These are phyloP conservation scores for Myotis vivesi DNA, from an alignment of 2,797 vertebrate genomes.

Conservation along the genomic window DNA sequence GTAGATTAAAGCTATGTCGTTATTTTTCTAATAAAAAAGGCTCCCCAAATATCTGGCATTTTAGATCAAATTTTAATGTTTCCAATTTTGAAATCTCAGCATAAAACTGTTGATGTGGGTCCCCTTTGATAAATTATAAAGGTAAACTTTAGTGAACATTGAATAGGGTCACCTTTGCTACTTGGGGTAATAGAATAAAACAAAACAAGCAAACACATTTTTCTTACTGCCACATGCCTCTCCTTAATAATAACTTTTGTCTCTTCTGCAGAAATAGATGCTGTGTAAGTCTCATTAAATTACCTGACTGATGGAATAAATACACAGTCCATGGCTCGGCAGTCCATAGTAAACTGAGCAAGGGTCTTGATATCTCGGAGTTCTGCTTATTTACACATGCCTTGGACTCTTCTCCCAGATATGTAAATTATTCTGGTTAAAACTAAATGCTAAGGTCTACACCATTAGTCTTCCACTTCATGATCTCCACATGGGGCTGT, in stretches of 20 bases:
- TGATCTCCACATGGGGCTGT: constrained; percentile 99
- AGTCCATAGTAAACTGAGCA: constrained; percentile 87
- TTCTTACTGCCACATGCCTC: constrained; percentile 98
- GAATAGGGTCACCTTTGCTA: constrained; percentile 96
- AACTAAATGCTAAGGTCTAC: constrained; percentile 98
- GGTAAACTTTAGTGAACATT: constrained; percentile 96
- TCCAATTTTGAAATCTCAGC: constrained; percentile 95
- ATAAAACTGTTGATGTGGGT: constrained; percentile 91
- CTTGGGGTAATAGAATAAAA: constrained; percentile 94
- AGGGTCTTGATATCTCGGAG: constrained; percentile 86
- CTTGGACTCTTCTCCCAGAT: constrained; percentile 92
- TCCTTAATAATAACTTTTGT: constrained; percentile 99
- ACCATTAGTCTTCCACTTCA: constrained; percentile 99
- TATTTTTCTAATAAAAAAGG: constrained; percentile 78
- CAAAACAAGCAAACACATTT: constrained; percentile 94
- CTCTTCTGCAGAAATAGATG: constrained; percentile 94
- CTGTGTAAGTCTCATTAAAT: constrained; percentile 97
- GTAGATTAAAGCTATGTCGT: constrained; percentile 62
- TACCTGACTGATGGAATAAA: constrained; percentile 92
- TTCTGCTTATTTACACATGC: constrained; percentile 98
- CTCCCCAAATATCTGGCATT: constrained; percentile 88
- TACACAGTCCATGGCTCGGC: constrained; percentile 88
- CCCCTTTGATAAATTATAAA: constrained; percentile 96
- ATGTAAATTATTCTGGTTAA: constrained; percentile 96
- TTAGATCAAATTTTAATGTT: constrained; percentile 93